Base-by-base conservation (phyloP, 64 coral and sea anemone species). In the Montipora capricornis region DNA sequence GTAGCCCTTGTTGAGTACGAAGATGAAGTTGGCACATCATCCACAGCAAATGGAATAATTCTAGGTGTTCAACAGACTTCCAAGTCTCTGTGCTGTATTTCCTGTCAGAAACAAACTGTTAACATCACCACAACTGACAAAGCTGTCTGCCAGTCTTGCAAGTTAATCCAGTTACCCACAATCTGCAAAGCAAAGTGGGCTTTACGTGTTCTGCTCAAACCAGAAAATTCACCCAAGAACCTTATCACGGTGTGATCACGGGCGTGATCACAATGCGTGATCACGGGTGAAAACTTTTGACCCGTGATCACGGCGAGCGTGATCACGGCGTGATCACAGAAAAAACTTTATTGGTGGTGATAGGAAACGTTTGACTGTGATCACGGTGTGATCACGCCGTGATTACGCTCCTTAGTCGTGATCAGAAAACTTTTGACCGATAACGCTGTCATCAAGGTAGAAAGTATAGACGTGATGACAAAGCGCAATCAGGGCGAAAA, bases 51-150 rank as follows among this genome's bases (percentile, higher is more conserved):
- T 20, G 93, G 64, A 44, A 89, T 29, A 90, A 90, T 95, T 84
- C 17, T 90, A 76, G 88, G 80, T 69, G 73, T 95, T 95, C 88
- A 95, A 87, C 79, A 95, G 77, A 58, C 62, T 47, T 78, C 88
- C 71, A 90, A 90, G 80, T 86, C 78, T 47, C 71, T 95, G 44
- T 74, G 87, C 69, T 90, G 77, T 94, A 76, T 75, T 83, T 89
- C 78, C 68, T 90, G 80, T 83, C 87, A 90, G 68, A 93, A 80
- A 49, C 75, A 3, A 88, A 80, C 76, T 88, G 84, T 88, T 49
- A 49, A 78, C 22, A 89, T 90, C 82, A 71, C 82, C 47, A 8
- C 57, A 78, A 20, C 88, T 95, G 44, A 95, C 80, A 95, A 52
- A 95, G 87, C 73, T 76, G 71, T 70, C 79, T 93, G 84, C 47